A percentile compares a stretch with the other conserved stretches of the same genome.
Evolutionary conservation across 2,113 vertebrate species (phyloP).

Genomic region (Mastomys coucha): DNA sequence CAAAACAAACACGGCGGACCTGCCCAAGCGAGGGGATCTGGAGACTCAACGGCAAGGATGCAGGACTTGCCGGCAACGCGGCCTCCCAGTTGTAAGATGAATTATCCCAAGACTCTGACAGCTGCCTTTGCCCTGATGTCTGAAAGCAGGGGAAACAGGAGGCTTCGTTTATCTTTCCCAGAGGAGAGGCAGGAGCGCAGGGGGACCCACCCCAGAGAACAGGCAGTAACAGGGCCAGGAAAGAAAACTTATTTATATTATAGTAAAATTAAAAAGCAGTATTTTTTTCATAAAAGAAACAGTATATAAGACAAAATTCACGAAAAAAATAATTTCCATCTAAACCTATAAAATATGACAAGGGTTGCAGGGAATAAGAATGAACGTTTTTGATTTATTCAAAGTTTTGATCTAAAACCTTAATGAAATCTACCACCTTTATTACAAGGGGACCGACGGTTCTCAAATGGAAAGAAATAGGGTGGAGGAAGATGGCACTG

Average conservation of each 20-base stretch:
- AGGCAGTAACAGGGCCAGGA: constrained; percentile 42
- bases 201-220: constrained; percentile 43
- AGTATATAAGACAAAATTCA: constrained; percentile 62
- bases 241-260: constrained; percentile 72
- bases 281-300: constrained; percentile 73
- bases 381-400: constrained; percentile 82
- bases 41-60: background rate
- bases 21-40: background rate
- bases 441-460: constrained; percentile 79
- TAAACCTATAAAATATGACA: constrained; percentile 74
- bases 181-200: background rate
- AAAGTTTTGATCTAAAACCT: constrained; percentile 80
- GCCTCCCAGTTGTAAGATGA: background rate
- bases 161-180: background rate
- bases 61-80: background rate
- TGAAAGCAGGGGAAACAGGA: background rate
- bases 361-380: constrained; percentile 75
- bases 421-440: constrained; percentile 79
- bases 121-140: constrained; percentile 18
- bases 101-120: background rate
- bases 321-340: constrained; percentile 70
- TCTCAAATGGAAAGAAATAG: constrained; percentile 78
- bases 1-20: background rate
- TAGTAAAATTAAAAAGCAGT: constrained; percentile 57
- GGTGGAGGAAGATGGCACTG: constrained; percentile 72